A percentile compares a stretch with the other conserved stretches of the same genome.
phyloP scores from a whole-genome alignment of 2,113 vertebrate species.

The Jacana jacana region DNA sequence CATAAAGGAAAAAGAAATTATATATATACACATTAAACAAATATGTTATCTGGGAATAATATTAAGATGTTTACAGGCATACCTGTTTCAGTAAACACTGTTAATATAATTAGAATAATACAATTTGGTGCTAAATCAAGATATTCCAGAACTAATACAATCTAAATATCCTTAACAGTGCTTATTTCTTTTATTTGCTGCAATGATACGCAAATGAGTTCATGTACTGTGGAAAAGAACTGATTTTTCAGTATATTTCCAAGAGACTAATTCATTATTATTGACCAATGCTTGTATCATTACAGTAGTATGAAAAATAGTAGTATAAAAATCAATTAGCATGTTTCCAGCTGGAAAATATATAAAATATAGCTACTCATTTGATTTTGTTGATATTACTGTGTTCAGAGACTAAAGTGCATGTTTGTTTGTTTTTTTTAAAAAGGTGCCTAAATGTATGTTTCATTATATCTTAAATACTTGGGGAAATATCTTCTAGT shows the following conservation, averaged over 20 bases:
- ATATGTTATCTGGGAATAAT: background rate
- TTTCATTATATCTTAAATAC: background rate
- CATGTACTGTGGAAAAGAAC: background rate
- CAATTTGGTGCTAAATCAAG: background rate
- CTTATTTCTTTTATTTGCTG: background rate
- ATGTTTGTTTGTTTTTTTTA: background rate
- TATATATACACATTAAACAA: background rate
- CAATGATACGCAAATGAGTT: background rate
- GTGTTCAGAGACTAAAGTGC: background rate
- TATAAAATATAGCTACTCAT: background rate
- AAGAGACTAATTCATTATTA: background rate
- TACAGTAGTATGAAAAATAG: background rate
- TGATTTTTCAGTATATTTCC: background rate
- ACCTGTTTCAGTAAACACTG: background rate
- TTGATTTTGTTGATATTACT: background rate
- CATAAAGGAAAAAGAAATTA: conserved; percentile 23
- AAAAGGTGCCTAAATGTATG: background rate
- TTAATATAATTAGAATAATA: background rate
- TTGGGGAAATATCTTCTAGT: background rate
- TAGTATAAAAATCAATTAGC: background rate
- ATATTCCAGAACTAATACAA: background rate
- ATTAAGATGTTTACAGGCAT: background rate
- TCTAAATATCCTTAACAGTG: background rate
- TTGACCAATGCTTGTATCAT: background rate
- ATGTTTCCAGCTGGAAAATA: background rate